phyloP scores from a whole-genome alignment of 2,113 vertebrate species.

The Grantiella picta region DNA sequence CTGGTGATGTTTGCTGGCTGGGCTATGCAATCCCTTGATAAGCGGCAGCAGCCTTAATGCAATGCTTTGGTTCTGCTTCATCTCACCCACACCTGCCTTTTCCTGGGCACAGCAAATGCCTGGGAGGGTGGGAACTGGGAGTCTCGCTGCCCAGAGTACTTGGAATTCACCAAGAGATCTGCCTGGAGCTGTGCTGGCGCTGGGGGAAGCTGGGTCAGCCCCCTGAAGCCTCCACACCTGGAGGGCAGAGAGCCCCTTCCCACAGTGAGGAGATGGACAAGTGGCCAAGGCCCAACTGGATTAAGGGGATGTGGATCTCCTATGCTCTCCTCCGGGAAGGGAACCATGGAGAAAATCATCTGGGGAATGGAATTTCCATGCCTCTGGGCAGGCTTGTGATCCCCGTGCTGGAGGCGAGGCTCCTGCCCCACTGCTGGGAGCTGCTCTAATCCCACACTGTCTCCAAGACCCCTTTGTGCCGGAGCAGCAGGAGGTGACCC shows the following conservation, averaged over 20 bases:
- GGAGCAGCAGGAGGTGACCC: background rate
- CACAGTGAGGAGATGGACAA: accelerated
- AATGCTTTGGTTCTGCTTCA: background rate
- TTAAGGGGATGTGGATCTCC: accelerated
- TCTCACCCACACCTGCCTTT: background rate
- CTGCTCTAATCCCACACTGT: background rate
- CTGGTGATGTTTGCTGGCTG: background rate
- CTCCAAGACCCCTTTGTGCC: background rate
- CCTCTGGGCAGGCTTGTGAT: background rate
- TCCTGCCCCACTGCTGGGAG: background rate
- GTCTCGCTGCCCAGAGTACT: accelerated
- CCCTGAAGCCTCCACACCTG: background rate
- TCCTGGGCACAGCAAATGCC: background rate
- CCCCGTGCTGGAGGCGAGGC: background rate
- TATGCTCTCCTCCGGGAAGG: background rate
- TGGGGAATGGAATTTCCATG: background rate
- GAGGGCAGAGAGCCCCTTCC: background rate
- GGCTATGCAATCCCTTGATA: background rate
- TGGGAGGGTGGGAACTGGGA: background rate
- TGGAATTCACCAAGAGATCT: accelerated
- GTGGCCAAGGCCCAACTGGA: background rate
- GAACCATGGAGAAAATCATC: background rate
- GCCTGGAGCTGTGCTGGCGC: accelerated
- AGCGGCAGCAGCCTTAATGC: background rate
- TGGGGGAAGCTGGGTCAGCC: background rate